phyloP scores from a whole-genome alignment of 2,797 vertebrate species.

The Malurus splendens region DNA sequence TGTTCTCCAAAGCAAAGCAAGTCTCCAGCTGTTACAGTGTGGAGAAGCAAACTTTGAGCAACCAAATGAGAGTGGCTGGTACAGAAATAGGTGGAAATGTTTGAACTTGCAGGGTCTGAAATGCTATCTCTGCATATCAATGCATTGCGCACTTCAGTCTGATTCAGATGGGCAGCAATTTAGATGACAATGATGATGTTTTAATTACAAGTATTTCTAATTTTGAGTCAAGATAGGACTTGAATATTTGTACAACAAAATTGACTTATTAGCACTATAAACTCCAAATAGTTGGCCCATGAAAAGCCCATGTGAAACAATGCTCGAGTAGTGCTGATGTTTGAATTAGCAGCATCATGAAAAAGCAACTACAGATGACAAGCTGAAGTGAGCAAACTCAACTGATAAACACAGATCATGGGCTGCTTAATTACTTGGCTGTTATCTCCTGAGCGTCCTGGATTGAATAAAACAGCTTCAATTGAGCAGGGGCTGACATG shows the following conservation, averaged over 20 bases:
- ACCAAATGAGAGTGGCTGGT: not conserved
- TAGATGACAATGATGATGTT: not conserved
- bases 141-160: rapidly evolving
- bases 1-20: not conserved
- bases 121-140: not conserved
- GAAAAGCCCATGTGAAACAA: not conserved
- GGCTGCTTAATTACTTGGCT: not conserved
- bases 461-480: not conserved
- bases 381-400: constrained; percentile 17
- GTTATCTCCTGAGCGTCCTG: not conserved
- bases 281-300: not conserved
- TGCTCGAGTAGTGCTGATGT: not conserved
- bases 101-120: not conserved
- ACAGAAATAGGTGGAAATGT: not conserved
- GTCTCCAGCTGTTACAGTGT: not conserved
- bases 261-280: not conserved
- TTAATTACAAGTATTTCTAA: not conserved
- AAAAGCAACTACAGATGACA: not conserved
- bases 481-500: not conserved
- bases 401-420: not conserved
- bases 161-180: not conserved
- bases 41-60: not conserved
- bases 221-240: not conserved
- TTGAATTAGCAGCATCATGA: not conserved
- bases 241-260: not conserved